Evolutionary conservation across 2,888 invertebrate species (phyloP), one percentile per base, ranked within the genome.

Genomic region (Biston betularia): DNA sequence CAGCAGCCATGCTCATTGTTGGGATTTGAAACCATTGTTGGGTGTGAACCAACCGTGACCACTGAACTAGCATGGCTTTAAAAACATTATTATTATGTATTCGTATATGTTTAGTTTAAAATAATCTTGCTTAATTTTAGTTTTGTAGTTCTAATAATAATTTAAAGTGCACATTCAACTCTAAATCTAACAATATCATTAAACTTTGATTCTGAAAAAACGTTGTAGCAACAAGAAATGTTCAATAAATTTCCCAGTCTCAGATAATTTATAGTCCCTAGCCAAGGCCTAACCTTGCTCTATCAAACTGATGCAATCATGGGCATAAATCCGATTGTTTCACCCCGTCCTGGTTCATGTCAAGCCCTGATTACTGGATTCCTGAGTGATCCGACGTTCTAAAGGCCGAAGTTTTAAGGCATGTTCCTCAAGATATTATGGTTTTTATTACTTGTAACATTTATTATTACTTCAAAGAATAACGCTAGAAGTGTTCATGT

Each of bases 271-370:
- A 6, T 50, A 50, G 50, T 34, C 12, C 1, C 12, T 33, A 49
- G 10, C 46, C 57, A 59, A 57, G 58, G 38, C 55, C 57, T 57
- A 62, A 64, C 38, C 9, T 56, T 73, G 70, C n/a, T 35, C 4
- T 12, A 72, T 68, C 69, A 70, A 75, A 66, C 65, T 67, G 55
- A 55, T 49, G 33, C 42, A 8, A 44, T 63, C 49, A 56, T 42
- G 14, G 63, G 35, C 62, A 57, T 45, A 57, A 63, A 57, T 63
- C 56, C 44, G 45, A 52, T 52, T 56, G 57, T 38, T 50, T 35
- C 45, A 35, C 15, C 35, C 44, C 49, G 45, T 24, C 49, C 50
- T 34, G 53, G 54, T 55, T 64, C 49, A 56, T 35, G 34, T 53
- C 45, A 45, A 11, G 34, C n/a, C 14, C 10, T 54, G 42, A 52